Evolutionary conservation across 2,113 vertebrate species (phyloP), one percentile per base, ranked within the genome.

Genomic region (Bubalus kerabau): DNA sequence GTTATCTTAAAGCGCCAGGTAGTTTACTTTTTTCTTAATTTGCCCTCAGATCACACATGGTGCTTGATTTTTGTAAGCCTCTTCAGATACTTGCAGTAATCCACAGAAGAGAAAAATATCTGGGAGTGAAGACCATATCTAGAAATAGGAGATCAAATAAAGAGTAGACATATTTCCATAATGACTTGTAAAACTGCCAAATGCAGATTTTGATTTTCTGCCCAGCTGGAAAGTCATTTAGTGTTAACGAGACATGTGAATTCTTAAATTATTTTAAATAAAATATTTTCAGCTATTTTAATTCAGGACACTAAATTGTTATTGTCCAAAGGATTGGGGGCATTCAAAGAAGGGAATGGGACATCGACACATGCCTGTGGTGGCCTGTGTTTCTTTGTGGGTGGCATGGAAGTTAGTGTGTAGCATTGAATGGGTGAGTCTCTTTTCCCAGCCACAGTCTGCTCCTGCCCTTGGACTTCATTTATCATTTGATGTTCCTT

Each of bases 141-240:
- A 76, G 67, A 89, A 97, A 86, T 19, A 82, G 92, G 82, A 97
- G 76, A 91, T 84, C 93, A 97, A 95, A 97, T 91, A 52, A 92
- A 96, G 91, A 97, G 92, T 12, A 97, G 93, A 88, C 48, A 2
- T 93, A 62, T 97, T 98, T 98, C 89, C 89, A 87, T 62, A 21
- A 88, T 94, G 80, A 91, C 95, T 97, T 97, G 74, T 98, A 98
- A 97, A 98, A 97, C 91, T 50, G 86, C 96, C 97, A 98, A 94
- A 98, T 94, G 12, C 81, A 94, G 91, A 40, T 78, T 98, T 98
- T 98, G 93, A 95, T 98, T 98, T 98, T 98, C 95, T 98, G 96
- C 97, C 96, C 93, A 98, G 87, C 96, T 98, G 97, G 98, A 97
- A 98, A 98, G 88, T 95, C 74, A 91, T 97, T 98, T 87, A 15